Evolutionary conservation across 2,888 invertebrate genomes (phyloP), one percentile per base, ranked within the genome.

Genomic region (Ypsolopha scabrella): DNA sequence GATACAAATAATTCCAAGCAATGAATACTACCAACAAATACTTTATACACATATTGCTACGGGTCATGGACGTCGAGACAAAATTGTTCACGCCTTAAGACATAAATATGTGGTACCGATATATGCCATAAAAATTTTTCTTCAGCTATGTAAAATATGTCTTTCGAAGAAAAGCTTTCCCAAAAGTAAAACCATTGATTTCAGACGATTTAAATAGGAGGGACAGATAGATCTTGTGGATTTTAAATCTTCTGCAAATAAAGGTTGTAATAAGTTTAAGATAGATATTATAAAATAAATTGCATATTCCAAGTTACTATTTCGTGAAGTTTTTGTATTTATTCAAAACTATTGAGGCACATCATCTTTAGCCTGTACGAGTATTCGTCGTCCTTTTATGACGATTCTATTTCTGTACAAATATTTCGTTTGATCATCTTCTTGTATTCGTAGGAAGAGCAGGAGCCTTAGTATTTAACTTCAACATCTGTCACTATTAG

Each of bases 241-340:
- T 51, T 58, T 63, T 39, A 61, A 69, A 52, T 61, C 65, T 38
- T 52, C 57, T 48, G 60, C 66, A 14, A 65, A 67, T 55, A 60
- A 61, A 6, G 61, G 67, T 13, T 73, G 60, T 55, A 70, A 69
- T 57, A 72, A 65, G 63, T n/a, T n/a, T n/a, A n/a, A n/a, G n/a
- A n/a, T n/a, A n/a, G n/a, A n/a, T n/a, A n/a, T n/a, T n/a, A n/a
- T n/a, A n/a, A n/a, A n/a, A n/a, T n/a, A n/a, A n/a, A n/a, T n/a
- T n/a, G n/a, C n/a, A n/a, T n/a, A n/a, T n/a, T n/a, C n/a, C n/a
- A n/a, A n/a, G n/a, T n/a, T n/a, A n/a, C n/a, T n/a, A n/a, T n/a
- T n/a, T n/a, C n/a, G n/a, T n/a, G n/a, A n/a, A n/a, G n/a, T n/a
- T n/a, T n/a, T n/a, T n/a, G n/a, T n/a, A n/a, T n/a, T n/a, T n/a